Evolutionary conservation across 2,888 invertebrate species (phyloP).

Genomic region (Tenodera sinensis): DNA sequence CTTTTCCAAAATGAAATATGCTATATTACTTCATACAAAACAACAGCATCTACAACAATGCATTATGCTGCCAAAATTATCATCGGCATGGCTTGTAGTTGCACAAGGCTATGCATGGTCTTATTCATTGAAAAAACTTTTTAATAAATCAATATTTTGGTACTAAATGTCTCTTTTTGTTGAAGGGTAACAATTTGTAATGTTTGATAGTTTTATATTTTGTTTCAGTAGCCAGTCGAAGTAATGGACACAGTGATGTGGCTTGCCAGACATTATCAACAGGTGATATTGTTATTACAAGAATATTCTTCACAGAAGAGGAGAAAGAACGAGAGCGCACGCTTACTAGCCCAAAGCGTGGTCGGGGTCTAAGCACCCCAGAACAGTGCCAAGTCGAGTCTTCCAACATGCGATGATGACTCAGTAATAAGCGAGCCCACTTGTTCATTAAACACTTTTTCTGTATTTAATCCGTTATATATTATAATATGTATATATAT

Average conservation of each 20-base stretch:
- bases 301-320: constrained; percentile 64
- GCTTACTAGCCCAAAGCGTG: constrained; percentile 51
- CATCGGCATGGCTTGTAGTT: too few species aligned
- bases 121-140: too few species aligned
- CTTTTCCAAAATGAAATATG: too few species aligned
- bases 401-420: neutral
- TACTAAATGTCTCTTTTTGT: too few species aligned
- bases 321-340: constrained; percentile 54
- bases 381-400: neutral
- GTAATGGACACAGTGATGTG: constrained; percentile 45
- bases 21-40: too few species aligned
- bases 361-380: neutral
- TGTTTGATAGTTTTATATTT: too few species aligned
- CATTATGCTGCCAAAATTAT: too few species aligned
- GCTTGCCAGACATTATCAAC: constrained; percentile 85
- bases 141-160: too few species aligned
- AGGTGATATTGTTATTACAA: constrained; percentile 88
- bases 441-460: neutral
- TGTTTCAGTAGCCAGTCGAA: neutral
- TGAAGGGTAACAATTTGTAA: too few species aligned
- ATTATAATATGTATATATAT: neutral
- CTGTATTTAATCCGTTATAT: neutral
- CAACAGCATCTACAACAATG: too few species aligned
- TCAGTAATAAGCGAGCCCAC: neutral
- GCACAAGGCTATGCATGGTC: too few species aligned